Percentiles rank a stretch among this genome's conserved stretches.
phyloP scores from a whole-genome alignment of 2,888 invertebrate genomes.

The Ethmia dodecea region DNA sequence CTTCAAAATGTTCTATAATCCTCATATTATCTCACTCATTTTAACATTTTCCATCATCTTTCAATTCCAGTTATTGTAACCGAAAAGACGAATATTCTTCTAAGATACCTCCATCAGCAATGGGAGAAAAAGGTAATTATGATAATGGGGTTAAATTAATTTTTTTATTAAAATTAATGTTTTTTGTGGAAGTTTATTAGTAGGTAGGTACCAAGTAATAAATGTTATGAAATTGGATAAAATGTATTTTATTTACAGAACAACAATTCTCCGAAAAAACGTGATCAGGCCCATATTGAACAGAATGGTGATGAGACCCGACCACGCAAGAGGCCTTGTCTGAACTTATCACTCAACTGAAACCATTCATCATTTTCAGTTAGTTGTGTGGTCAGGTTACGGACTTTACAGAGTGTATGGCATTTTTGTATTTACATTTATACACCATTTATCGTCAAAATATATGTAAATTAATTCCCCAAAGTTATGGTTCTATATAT shows the following conservation, averaged over 20 bases:
- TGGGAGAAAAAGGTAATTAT: constrained; percentile 92
- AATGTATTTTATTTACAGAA: constrained; percentile 56
- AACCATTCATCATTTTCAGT: constrained; percentile 25
- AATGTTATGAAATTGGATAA: too few species aligned
- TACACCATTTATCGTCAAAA: constrained; percentile 42
- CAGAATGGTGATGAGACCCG: constrained; percentile 77
- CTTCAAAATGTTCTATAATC: too few species aligned
- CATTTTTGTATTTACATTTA: constrained; percentile 52
- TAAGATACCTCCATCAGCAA: constrained; percentile 95
- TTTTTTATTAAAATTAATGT: too few species aligned
- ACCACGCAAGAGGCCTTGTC: constrained; percentile 79
- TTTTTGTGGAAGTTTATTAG: too few species aligned
- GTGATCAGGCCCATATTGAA: constrained; percentile 73
- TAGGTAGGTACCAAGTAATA: constrained; percentile 4
- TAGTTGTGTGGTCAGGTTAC: constrained; percentile 56
- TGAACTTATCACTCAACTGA: constrained; percentile 64
- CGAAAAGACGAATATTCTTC: constrained; percentile 95
- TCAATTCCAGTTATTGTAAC: constrained; percentile 96
- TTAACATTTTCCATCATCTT: too few species aligned
- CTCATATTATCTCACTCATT: too few species aligned
- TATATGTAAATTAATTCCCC: constrained; percentile 31
- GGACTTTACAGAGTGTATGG: constrained; percentile 51
- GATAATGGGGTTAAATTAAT: too few species aligned
- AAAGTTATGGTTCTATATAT: constrained; percentile 36
- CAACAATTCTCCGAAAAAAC: constrained; percentile 79